phyloP scores from a whole-genome alignment of 2,113 vertebrate genomes.

The Ornithorhynchus anatinus region DNA sequence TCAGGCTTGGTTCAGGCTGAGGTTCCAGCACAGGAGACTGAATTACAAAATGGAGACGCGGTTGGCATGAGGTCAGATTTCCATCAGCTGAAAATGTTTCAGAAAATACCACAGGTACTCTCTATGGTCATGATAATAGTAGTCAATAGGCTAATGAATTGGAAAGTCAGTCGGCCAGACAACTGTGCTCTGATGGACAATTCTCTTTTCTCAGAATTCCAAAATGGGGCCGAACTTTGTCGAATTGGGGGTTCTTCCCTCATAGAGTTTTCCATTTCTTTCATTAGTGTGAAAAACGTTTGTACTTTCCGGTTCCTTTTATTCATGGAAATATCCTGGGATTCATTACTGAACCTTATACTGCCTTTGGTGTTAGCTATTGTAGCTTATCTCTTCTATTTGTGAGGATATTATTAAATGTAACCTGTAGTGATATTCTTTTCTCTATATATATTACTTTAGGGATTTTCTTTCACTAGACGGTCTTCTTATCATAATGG shows the following conservation, averaged over 20 bases:
- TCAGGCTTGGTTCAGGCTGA: too few relatives aligned
- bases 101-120: too few relatives aligned
- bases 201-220: background rate
- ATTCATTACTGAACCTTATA: slow-evolving; percentile 4
- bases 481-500: background rate
- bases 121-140: too few relatives aligned
- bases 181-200: background rate
- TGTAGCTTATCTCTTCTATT: background rate
- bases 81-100: too few relatives aligned
- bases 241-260: background rate
- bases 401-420: background rate
- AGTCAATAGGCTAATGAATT: background rate
- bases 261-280: background rate
- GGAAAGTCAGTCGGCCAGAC: background rate
- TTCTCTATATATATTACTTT: background rate
- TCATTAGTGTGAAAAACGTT: background rate
- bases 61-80: too few relatives aligned
- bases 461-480: background rate
- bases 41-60: too few relatives aligned
- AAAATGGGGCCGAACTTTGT: background rate
- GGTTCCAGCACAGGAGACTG: too few relatives aligned
- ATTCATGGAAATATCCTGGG: background rate
- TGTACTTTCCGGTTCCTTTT: slow-evolving; percentile 7
- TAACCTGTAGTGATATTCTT: background rate
- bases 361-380: background rate